These are phyloP conservation scores for Ichneumoninae sp. DNA, from an alignment of 2,888 invertebrate species.

Conservation along the genomic window DNA sequence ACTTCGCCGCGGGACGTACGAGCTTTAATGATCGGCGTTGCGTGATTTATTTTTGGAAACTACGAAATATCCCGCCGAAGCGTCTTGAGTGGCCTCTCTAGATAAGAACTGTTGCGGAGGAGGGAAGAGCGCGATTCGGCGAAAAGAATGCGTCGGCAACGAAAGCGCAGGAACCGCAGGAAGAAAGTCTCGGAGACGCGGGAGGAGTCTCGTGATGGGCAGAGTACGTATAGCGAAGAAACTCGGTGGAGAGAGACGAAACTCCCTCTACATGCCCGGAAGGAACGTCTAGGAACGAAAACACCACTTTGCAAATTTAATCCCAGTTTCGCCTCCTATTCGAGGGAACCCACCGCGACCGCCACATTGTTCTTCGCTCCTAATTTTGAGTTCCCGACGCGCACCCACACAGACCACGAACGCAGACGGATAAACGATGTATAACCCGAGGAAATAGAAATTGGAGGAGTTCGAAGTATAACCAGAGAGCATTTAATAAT, in stretches of 20 bases:
- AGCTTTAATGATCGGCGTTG: constrained; percentile 77
- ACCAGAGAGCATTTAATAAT: constrained; percentile 38
- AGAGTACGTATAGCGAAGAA: constrained; percentile 22
- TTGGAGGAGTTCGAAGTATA: constrained; percentile 40
- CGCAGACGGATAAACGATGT: constrained; percentile 25
- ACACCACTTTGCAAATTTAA: constrained; percentile 75
- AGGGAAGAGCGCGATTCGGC: constrained; percentile 48
- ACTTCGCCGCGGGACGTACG: constrained; percentile 57
- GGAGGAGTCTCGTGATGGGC: constrained; percentile 36
- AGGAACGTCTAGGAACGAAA: constrained; percentile 74
- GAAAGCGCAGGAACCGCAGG: constrained; percentile 16
- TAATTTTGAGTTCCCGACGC: constrained; percentile 38
- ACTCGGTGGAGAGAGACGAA: constrained; percentile 52
- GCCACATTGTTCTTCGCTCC: constrained; percentile 59
- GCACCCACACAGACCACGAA: constrained; percentile 27
- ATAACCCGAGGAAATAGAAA: constrained; percentile 64
- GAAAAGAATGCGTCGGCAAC: constrained; percentile 55
- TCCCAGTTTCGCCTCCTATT: constrained; percentile 35
- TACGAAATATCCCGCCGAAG: constrained; percentile 64
- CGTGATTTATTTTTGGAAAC: constrained; percentile 81
- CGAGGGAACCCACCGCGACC: constrained; percentile 50
- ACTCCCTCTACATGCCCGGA: constrained; percentile 72
- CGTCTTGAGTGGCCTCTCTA: constrained; percentile 58
- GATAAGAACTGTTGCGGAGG: constrained; percentile 59
- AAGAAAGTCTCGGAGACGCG: constrained; percentile 44